Base-by-base conservation (phyloP, 2,797 vertebrate species). In the Sebastes nivosus region DNA sequence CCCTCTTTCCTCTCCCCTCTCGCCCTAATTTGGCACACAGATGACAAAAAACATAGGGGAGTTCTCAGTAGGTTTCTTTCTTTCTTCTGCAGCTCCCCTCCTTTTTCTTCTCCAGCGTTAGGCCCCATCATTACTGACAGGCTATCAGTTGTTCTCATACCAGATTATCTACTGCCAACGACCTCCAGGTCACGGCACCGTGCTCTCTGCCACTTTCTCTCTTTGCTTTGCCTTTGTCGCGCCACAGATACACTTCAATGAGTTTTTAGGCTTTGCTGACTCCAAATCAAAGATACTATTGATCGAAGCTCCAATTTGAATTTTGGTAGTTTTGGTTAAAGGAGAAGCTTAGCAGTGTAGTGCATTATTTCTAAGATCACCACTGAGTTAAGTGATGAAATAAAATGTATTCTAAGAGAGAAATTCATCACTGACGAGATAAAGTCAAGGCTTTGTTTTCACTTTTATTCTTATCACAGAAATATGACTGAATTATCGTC, bases 21-120 rank as follows among this genome's bases (percentile, higher is more conserved):
- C 78, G 24, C 82, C 80, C 90, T 88, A 88, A 93, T 93, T 90
- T 94, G 91, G 91, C 92, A 85, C 92, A 92, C 92, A 93, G 92
- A 95, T 93, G 94, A 95, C 91, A 95, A 93, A 94, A 95, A 94
- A 93, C 91, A 93, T 88, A 90, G 91, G 83, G 84, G 86, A 93
- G 89, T 86, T 94, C 85, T 90, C 88, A 75, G 83, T 86, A 81
- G 86, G 86, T 86, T 90, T 87, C 87, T 83, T 77, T 93, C 87
- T 87, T 91, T 91, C 86, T 90, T 87, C 79, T 79, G 2, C 0
- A 2, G 68, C 75, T 88, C 78, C 80, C 79, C 78, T 83, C 72
- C 81, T 80, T 85, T 90, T 89, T 87, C 85, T 90, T 87, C 81
- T 88, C 50, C 82, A 22, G 83, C 82, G 72, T 93, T 91, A 90